Percentiles rank a stretch among this genome's conserved stretches.
Conservation (phyloP, 2,888 invertebrate species). For the Drosophila cyrtoloma region DNA sequence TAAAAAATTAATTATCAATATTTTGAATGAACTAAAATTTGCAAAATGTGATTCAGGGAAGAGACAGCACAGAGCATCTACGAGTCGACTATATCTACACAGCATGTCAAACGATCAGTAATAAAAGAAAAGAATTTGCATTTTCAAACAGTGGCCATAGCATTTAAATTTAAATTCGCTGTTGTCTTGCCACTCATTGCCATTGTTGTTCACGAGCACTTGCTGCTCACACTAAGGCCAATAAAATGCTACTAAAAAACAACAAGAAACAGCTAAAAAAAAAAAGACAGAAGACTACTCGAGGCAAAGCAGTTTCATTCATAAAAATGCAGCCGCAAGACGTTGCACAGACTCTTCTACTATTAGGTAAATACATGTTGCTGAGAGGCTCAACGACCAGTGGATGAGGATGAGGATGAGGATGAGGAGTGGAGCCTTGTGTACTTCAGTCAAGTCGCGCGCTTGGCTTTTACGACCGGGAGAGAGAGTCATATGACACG, state of each 20-base stretch:
- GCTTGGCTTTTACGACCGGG: slow-evolving; percentile 59
- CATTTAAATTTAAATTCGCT: slow-evolving; percentile 23
- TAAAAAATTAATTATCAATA: neutral
- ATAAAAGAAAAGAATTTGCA: slow-evolving; percentile 12
- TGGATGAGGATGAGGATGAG: neutral
- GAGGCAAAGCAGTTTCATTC: slow-evolving; percentile 65
- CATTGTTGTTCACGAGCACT: slow-evolving; percentile 23
- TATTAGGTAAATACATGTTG: slow-evolving; percentile 30
- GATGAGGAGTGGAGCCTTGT: neutral
- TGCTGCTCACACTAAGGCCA: slow-evolving; percentile 50
- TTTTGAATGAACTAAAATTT: neutral
- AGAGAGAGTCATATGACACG: slow-evolving; percentile 22
- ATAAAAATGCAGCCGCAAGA: slow-evolving; percentile 66
- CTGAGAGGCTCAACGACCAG: neutral
- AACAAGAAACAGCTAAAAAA: slow-evolving; percentile 24
- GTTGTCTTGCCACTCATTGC: slow-evolving; percentile 1
- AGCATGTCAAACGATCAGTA: neutral
- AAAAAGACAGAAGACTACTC: slow-evolving; percentile 7
- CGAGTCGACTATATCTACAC: neutral
- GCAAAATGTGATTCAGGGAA: neutral
- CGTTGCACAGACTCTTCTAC: slow-evolving; percentile 30
- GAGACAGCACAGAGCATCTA: neutral
- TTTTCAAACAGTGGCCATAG: slow-evolving; percentile 24
- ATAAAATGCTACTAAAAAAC: slow-evolving; percentile 67
- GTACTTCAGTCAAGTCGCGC: slow-evolving; percentile 58